These are phyloP conservation scores for Chironomus tentans DNA, from an alignment of 2,888 invertebrate genomes.

Conservation along the genomic window DNA sequence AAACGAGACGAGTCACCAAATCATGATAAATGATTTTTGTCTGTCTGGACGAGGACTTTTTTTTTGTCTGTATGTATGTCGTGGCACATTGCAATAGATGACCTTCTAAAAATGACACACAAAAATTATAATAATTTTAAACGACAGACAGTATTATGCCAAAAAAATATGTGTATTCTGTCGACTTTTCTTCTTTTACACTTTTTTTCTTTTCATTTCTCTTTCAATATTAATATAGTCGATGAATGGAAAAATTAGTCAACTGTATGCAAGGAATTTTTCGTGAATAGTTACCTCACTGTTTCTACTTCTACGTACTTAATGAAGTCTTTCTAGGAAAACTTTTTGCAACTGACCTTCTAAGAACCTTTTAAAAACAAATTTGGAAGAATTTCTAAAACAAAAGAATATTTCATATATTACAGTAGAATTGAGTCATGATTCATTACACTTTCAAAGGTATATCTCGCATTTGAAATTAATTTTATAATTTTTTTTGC, in stretches of 20 bases:
- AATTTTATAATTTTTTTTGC: too few relatives aligned
- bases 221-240: too few relatives aligned
- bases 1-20: conserved; percentile 25
- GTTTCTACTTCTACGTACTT: not conserved
- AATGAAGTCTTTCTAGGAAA: not conserved
- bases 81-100: conserved; percentile 24
- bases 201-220: too few relatives aligned
- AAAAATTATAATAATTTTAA: conserved; percentile 23
- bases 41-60: conserved; percentile 16
- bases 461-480: too few relatives aligned
- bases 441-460: too few relatives aligned
- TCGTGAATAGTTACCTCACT: too few relatives aligned
- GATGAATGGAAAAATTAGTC: too few relatives aligned
- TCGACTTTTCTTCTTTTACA: too few relatives aligned
- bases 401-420: too few relatives aligned
- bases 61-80: not conserved
- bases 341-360: not conserved
- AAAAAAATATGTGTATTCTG: not conserved
- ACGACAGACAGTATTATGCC: not conserved
- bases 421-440: too few relatives aligned
- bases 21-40: conserved; percentile 26
- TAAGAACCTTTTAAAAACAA: not conserved
- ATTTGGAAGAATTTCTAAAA: too few relatives aligned
- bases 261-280: too few relatives aligned
- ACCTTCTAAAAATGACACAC: conserved; percentile 27